phyloP scores from a whole-genome alignment of 2,797 vertebrate genomes.

The Leucoraja ocellata region DNA sequence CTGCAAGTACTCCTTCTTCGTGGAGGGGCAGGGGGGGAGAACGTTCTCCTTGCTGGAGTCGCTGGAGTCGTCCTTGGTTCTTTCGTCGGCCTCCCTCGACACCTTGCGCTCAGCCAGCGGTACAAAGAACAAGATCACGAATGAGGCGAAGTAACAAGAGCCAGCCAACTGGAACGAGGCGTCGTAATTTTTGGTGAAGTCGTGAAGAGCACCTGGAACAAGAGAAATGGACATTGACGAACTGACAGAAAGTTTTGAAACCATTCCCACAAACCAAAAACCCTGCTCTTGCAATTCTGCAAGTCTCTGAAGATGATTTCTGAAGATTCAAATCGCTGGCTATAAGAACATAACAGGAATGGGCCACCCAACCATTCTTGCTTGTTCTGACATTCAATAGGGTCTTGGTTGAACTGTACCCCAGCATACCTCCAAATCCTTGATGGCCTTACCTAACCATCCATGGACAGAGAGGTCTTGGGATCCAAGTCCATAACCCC shows the following conservation, averaged over 20 bases:
- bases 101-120: conserved; percentile 14
- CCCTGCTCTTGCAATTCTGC: not conserved
- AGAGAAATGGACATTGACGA: not conserved
- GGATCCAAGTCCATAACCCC: no score
- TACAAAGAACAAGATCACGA: not conserved
- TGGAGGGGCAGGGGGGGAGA: not conserved
- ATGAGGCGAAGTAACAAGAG: not conserved
- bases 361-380: not conserved
- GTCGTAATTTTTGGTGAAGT: conserved; percentile 28
- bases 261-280: not conserved
- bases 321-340: not conserved
- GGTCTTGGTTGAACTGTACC: not conserved
- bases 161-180: conserved; percentile 26
- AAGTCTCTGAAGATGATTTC: not conserved
- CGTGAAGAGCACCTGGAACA: not conserved
- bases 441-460: not conserved
- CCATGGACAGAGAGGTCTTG: no score
- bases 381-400: not conserved
- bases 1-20: not conserved
- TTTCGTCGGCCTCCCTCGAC: not conserved
- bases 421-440: not conserved
- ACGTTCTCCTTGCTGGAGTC: no score
- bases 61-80: not conserved
- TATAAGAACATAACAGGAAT: not conserved
- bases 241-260: not conserved